Conservation (phyloP, 1,140 invertebrate species). For the Plodia interpunctella region DNA sequence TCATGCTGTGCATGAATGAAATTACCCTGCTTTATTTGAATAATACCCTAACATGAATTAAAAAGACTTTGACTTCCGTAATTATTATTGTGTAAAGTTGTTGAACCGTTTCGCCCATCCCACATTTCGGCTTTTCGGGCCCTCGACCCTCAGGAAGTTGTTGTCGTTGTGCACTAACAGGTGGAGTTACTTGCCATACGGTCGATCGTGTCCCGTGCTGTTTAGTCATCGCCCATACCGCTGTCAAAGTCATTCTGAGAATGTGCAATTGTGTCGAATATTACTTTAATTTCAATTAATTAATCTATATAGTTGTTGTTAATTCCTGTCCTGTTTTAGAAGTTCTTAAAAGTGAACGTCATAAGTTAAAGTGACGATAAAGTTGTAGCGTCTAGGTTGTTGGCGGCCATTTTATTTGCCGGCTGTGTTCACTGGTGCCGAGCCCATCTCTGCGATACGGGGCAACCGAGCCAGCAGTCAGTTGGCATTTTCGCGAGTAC, state of each 20-base stretch:
- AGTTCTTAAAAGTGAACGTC: constrained; percentile 20
- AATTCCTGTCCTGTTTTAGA: constrained; percentile 12
- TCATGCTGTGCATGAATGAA: neutral
- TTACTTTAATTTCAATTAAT: constrained; percentile 34
- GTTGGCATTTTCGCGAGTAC: constrained; percentile 74
- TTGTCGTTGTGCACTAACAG: constrained; percentile 51
- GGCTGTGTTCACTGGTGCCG: constrained; percentile 72
- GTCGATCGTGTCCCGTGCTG: constrained; percentile 28
- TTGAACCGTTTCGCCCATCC: constrained; percentile 62
- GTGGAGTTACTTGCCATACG: constrained; percentile 63
- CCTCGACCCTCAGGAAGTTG: constrained; percentile 64
- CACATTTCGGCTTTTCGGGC: constrained; percentile 52
- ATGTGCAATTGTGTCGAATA: constrained; percentile 43
- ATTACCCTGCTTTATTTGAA: neutral
- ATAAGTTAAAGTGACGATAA: constrained; percentile 54
- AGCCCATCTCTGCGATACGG: constrained; percentile 71
- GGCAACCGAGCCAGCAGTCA: constrained; percentile 67
- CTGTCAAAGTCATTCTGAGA: constrained; percentile 55
- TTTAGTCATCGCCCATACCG: constrained; percentile 33
- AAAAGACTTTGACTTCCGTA: constrained; percentile 41
- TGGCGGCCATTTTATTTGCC: constrained; percentile 76
- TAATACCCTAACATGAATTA: constrained; percentile 24
- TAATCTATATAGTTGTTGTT: constrained; percentile 23
- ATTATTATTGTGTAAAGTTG: constrained; percentile 47
- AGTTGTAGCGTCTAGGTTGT: constrained; percentile 50